phyloP scores from a whole-genome alignment of 2,113 vertebrate species.

The Salminus brasiliensis region DNA sequence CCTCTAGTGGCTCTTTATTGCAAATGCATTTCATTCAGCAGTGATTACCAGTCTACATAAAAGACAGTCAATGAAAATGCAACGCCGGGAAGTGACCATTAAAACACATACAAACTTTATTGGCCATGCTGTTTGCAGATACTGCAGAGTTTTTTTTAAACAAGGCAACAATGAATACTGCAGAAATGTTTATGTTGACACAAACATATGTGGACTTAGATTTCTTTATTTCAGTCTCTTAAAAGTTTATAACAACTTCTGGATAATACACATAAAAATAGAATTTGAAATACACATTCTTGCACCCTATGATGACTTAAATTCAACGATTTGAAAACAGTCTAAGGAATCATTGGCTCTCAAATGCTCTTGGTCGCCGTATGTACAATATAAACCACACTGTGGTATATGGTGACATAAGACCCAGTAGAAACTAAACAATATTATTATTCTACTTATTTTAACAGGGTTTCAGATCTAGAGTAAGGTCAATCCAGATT shows the following conservation, averaged over 20 bases:
- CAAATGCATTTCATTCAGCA: slow-evolving; percentile 1
- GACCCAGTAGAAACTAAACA: slow-evolving; percentile 35
- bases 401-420: slow-evolving; percentile 12
- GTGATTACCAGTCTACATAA: too few species aligned
- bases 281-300: slow-evolving; percentile 63
- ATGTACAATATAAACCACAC: slow-evolving; percentile 25
- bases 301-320: slow-evolving; percentile 66
- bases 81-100: background rate
- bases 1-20: slow-evolving; percentile 26
- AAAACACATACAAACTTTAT: slow-evolving; percentile 35
- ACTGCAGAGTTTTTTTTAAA: background rate
- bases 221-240: slow-evolving; percentile 78
- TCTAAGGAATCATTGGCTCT: slow-evolving; percentile 61
- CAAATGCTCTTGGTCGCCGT: slow-evolving; percentile 13
- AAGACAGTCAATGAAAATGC: background rate
- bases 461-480: slow-evolving; percentile 23
- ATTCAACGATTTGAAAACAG: slow-evolving; percentile 65
- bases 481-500: slow-evolving; percentile 13
- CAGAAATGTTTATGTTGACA: slow-evolving; percentile 9
- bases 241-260: slow-evolving; percentile 77
- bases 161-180: slow-evolving; percentile 27
- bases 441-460: slow-evolving; percentile 24
- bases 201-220: slow-evolving; percentile 36
- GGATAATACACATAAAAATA: slow-evolving; percentile 76
- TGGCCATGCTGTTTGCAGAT: slow-evolving; percentile 27